phyloP scores from a whole-genome alignment of 2,888 invertebrate species.

The Anoncus sp. region DNA sequence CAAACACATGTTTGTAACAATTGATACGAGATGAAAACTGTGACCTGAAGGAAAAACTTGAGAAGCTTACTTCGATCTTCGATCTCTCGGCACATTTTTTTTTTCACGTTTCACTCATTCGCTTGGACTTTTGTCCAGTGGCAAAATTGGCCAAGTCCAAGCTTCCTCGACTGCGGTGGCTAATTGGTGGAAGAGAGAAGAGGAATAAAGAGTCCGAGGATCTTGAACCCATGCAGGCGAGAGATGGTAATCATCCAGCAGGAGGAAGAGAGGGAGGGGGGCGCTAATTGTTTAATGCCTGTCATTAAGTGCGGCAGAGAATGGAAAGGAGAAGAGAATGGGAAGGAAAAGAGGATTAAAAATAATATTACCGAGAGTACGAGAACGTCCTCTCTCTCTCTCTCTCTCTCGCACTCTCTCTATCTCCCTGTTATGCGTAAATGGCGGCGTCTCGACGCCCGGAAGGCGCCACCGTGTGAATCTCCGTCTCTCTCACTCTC shows the following conservation, averaged over 20 bases:
- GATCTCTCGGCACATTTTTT: neutral
- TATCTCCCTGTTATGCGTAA: conserved; percentile 25
- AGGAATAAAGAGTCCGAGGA: conserved; percentile 13
- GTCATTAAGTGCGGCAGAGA: conserved; percentile 69
- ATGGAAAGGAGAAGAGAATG: conserved; percentile 43
- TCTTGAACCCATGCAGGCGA: conserved; percentile 55
- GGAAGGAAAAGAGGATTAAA: conserved; percentile 74
- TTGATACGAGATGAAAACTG: too few species aligned
- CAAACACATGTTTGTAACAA: too few species aligned
- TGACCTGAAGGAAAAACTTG: too few species aligned
- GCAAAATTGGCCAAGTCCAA: neutral
- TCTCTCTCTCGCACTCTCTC: conserved; percentile 13
- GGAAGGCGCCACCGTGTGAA: conserved; percentile 52
- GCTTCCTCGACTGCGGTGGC: neutral
- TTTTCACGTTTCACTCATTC: neutral
- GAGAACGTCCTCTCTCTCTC: conserved; percentile 21
- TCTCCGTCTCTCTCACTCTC: conserved; percentile 36
- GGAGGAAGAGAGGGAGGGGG: conserved; percentile 23
- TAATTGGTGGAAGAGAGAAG: conserved; percentile 31
- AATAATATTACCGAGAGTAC: conserved; percentile 67
- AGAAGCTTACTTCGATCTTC: too few species aligned
- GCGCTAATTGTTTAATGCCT: conserved; percentile 78
- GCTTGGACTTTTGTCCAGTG: conserved; percentile 30
- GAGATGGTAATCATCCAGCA: conserved; percentile 56
- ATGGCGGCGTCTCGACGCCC: conserved; percentile 36